Base-by-base conservation (phyloP, 1,140 invertebrate genomes). In the Goniozus legneri region DNA sequence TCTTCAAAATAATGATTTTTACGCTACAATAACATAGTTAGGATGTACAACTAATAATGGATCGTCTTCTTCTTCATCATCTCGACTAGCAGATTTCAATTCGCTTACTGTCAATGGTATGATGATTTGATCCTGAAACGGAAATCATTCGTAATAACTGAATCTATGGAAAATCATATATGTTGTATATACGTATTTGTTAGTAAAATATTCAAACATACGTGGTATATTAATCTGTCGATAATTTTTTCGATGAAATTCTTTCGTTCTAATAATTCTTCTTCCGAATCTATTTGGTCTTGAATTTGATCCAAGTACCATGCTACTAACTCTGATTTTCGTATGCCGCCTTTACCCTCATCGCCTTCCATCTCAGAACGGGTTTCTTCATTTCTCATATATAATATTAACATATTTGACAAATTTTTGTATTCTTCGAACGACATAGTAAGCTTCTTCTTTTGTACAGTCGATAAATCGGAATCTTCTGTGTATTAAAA, bases 241-340 rank as follows among this genome's bases (percentile, higher is more conserved):
- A 99, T 86, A 47, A 99, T 88, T 79, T 97, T 97, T 68, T 98
- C 94, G n/a, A 95, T 86, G 3, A 98, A 70, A 14, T 82, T 81
- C 75, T 97, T 98, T 62, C 87, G 85, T 60, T 95, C 88, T 12
- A 96, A 69, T 3, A 98, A 71, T 63, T 98, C 94, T 14, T 90
- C 89, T 73, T 98, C 95, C 1, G 84, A 83, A 56, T 97, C 92
- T 50, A 97, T 88, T 54, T 92, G 84, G 61, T 86, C 85, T 56
- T 90, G 85, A 51, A 97, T 86, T 68, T 92, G 84, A 66, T 91
- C 86, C 35, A 99, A 77, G 77, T 98, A 99, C 96, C 96, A 98
- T 51, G 88, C 86, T 19, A 98, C 83, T 0, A 99, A 77, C 45
- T 93, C 89, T 55, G 86, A 90, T 54, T 88, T 85, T 48, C 79